Evolutionary conservation across 1,140 invertebrate species (phyloP), one percentile per base, ranked within the genome.

Genomic region (Steinernema khuongi): DNA sequence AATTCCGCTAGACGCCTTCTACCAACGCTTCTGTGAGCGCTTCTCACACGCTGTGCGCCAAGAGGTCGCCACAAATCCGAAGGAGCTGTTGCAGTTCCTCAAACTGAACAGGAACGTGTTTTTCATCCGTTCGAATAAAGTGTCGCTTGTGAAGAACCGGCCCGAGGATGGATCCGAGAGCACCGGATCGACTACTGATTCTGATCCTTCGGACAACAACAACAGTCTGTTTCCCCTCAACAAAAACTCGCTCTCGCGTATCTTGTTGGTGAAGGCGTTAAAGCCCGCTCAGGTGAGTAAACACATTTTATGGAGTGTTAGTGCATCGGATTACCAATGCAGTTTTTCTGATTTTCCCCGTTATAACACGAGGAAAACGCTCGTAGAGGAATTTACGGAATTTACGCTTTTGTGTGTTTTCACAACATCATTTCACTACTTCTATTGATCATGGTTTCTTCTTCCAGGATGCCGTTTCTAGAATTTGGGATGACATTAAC

Each of bases 101-200:
- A 84, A 84, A 78, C 71, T 84, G 28, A 84, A 84, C 73, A 73
- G 83, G 67, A 77, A 74, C 60, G 72, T 85, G 29, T 83, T 85
- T 67, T 84, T 84, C 78, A 84, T 84, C 74, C 77, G 83, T 41
- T 85, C 83, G 19, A 84, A 84, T 71, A 83, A 82, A 69, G 75
- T 79, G 41, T 67, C 28, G n/a, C 43, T 84, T 29, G 83, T 84
- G 14, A 83, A 84, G 67, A 79, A 74, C 36, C 71, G 75, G 28
- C 81, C 80, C 28, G 82, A 84, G 41, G 81, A 84, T 43, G 83
- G 77, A n/a, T 85, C 83, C n/a, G 82, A 84, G 70, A 85, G 82
- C 76, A 76, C 83, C 36, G 36, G 84, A 68, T 84, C 84, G 43
- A 84, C 81, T 26, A 68, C 70, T 41, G 31, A 71, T 32, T 71